These are phyloP conservation scores for Eueides isabella DNA, from an alignment of 1,140 invertebrate species.

Conservation along the genomic window DNA sequence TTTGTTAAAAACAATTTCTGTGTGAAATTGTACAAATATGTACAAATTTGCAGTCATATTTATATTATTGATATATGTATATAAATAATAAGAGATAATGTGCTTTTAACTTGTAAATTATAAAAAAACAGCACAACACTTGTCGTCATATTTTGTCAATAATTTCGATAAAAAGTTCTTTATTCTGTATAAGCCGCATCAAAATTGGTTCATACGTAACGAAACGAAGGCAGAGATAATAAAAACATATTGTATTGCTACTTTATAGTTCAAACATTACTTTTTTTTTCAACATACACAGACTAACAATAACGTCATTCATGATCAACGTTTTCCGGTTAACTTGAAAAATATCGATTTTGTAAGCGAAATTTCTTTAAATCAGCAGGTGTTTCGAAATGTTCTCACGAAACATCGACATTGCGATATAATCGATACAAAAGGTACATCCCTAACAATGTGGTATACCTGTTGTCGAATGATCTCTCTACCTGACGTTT, in stretches of 20 bases:
- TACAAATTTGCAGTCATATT: no score
- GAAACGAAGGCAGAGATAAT: neutral
- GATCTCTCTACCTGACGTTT: neutral
- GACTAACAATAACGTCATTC: neutral
- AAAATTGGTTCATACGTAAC: neutral
- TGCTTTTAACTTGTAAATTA: neutral
- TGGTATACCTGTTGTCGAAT: neutral
- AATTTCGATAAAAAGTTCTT: neutral
- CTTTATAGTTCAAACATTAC: neutral
- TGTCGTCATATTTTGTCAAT: neutral
- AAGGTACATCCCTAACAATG: neutral
- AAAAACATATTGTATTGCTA: neutral
- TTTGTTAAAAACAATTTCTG: no score
- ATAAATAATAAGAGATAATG: no score
- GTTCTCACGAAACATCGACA: constrained; percentile 4
- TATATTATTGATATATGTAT: no score
- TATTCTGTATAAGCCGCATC: neutral
- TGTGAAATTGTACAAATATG: no score
- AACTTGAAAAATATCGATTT: neutral
- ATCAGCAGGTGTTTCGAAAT: constrained; percentile 3
- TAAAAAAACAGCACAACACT: neutral
- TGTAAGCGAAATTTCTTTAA: neutral
- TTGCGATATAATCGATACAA: neutral
- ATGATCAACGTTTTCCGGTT: constrained; percentile 1
- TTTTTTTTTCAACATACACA: neutral